A percentile compares a stretch with the other conserved stretches of the same genome.
These are phyloP conservation scores for Hozukius guyotensis DNA, from an alignment of 2,797 vertebrate species.

Conservation along the genomic window DNA sequence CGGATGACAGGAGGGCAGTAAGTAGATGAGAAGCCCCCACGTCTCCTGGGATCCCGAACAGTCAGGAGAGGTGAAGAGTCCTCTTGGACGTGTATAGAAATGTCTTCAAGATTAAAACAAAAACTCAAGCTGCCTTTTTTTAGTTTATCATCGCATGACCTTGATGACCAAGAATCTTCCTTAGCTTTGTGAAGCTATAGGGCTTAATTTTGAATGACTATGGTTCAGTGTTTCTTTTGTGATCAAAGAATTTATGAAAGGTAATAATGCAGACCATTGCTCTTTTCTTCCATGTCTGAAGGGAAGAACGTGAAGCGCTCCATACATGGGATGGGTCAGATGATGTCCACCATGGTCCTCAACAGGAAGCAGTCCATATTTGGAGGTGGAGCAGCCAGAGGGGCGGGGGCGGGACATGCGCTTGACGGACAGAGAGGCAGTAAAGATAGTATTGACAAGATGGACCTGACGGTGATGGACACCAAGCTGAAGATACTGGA, in stretches of 20 bases:
- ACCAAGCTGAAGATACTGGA: slow-evolving; percentile 98
- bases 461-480: slow-evolving; percentile 97
- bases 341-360: slow-evolving; percentile 99
- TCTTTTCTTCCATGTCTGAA: slow-evolving; percentile 48
- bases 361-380: slow-evolving; percentile 94
- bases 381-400: slow-evolving; percentile 74
- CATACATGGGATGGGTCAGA: slow-evolving; percentile 97
- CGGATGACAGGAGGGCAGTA: too few species aligned
- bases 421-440: slow-evolving; percentile 84
- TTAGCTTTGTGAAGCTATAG: neutral
- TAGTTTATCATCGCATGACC: neutral
- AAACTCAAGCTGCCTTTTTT: neutral
- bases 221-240: neutral
- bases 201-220: neutral
- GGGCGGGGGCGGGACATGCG: slow-evolving; percentile 51
- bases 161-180: neutral
- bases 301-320: slow-evolving; percentile 94
- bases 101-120: neutral
- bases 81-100: too few species aligned
- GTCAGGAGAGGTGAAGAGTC: too few species aligned
- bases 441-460: slow-evolving; percentile 90
- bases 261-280: neutral
- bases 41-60: too few species aligned
- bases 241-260: neutral
- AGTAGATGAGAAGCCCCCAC: too few species aligned